Base-by-base conservation (phyloP, 2,888 invertebrate species). In the Glyphotaelius pellucidus region DNA sequence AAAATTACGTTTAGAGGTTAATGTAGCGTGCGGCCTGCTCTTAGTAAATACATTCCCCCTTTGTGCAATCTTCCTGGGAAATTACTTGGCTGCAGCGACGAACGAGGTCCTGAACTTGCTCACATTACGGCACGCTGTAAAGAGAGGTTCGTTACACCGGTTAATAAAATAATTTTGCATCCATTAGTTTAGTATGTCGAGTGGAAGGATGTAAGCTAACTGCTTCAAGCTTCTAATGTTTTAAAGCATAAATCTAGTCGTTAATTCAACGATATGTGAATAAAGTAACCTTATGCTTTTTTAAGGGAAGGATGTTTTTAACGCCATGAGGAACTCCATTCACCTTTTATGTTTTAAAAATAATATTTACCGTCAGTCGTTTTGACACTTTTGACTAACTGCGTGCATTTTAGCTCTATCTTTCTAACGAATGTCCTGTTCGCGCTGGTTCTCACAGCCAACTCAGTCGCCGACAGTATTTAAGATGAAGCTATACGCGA, bases 1-100 rank as follows among this genome's bases (percentile, higher is more conserved):
- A 86, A 85, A 42, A 42, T 25, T 14, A 42, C 86, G 86, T 86
- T 86, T 42, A 86, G 42, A 42, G 86, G 30, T 86, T 86, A 86
- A 86, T 86, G 86, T 86, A 38, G 86, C 86, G 42, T 47, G 42
- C 42, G 15, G 67, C 67, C 67, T 67, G 67, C 67, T 67, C 25
- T 25, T 67, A n/a, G 67, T n/a, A 67, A 67, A 67, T 67, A n/a
- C 67, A 67, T 67, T 67, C 67, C 67, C 2, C 67, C 86, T 86
- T 86, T 86, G 86, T 38, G 86, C 4, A 86, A 86, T 42, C 30
- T 86, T 86, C 86, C 42, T 86, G 35, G 86, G 15, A 86, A 86
- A 86, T 86, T 67, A 67, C 67, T 25, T 67, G 25, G 25, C 67
- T 67, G 67, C 67, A 5, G 67, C 67, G 19, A 25, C 25, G 67